A percentile compares a stretch with the other conserved stretches of the same genome.
These are phyloP conservation scores for Hippoglossus hippoglossus DNA, from an alignment of 2,797 vertebrate species.

Conservation along the genomic window DNA sequence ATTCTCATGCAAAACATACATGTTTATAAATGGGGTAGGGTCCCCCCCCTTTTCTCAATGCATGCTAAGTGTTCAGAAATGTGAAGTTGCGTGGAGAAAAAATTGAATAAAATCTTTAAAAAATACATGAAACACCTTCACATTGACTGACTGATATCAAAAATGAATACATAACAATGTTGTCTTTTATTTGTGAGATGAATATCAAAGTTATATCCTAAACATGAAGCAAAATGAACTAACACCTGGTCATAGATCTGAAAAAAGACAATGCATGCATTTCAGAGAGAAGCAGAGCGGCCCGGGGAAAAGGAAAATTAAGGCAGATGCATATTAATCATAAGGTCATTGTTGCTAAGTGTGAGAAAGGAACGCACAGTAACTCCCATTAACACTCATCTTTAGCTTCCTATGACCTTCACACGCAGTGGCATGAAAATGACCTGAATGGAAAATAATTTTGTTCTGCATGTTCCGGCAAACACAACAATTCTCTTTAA, in stretches of 20 bases:
- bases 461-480: background rate
- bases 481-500: conserved; percentile 39
- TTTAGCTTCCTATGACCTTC: conserved; percentile 55
- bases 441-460: conserved; percentile 35
- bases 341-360: background rate
- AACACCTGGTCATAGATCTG: background rate
- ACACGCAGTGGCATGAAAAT: conserved; percentile 9
- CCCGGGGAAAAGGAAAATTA: background rate
- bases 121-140: background rate
- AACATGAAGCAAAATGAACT: background rate
- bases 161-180: background rate
- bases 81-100: background rate
- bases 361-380: conserved; percentile 9
- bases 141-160: background rate
- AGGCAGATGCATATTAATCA: background rate
- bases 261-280: background rate
- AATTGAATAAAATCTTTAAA: background rate
- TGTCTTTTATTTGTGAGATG: background rate
- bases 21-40: conserved; percentile 65
- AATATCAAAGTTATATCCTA: background rate
- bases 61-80: conserved; percentile 9
- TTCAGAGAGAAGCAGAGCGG: background rate
- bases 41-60: conserved; percentile 6
- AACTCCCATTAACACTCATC: conserved; percentile 5
- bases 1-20: conserved; percentile 89